Evolutionary conservation across 2,888 invertebrate species (phyloP).

Genomic region (Acleris emargana): DNA sequence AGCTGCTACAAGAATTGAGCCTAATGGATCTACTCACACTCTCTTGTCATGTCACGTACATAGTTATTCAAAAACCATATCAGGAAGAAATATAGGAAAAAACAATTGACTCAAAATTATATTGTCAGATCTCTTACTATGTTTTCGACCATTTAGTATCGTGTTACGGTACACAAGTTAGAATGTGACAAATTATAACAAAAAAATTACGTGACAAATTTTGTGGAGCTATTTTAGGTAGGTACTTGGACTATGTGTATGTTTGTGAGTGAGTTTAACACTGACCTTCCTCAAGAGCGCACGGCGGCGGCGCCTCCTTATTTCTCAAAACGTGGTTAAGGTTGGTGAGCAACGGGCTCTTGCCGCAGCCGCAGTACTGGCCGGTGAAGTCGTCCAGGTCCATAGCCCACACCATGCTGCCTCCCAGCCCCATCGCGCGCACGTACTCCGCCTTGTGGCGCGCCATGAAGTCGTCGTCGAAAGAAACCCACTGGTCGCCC

Average conservation of each 20-base stretch:
- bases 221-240: no score
- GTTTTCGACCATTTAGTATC: no score
- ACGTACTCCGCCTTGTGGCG: conserved; percentile 93
- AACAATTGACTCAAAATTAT: no score
- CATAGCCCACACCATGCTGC: conserved; percentile 95
- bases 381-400: conserved; percentile 95
- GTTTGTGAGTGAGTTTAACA: conserved; percentile 27
- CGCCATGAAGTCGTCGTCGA: conserved; percentile 94
- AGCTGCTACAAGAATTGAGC: no score
- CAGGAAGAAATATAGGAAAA: no score
- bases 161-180: no score
- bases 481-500: conserved; percentile 96
- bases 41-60: no score
- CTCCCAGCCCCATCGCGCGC: conserved; percentile 90
- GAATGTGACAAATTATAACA: no score
- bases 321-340: conserved; percentile 91
- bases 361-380: conserved; percentile 89
- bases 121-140: no score
- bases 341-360: conserved; percentile 90
- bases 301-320: conserved; percentile 85
- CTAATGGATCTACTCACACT: no score
- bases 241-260: no score
- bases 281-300: conserved; percentile 71
- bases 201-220: no score
- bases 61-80: neutral